Conservation (phyloP, 2,113 vertebrate species). For the Dasyornis broadbenti region DNA sequence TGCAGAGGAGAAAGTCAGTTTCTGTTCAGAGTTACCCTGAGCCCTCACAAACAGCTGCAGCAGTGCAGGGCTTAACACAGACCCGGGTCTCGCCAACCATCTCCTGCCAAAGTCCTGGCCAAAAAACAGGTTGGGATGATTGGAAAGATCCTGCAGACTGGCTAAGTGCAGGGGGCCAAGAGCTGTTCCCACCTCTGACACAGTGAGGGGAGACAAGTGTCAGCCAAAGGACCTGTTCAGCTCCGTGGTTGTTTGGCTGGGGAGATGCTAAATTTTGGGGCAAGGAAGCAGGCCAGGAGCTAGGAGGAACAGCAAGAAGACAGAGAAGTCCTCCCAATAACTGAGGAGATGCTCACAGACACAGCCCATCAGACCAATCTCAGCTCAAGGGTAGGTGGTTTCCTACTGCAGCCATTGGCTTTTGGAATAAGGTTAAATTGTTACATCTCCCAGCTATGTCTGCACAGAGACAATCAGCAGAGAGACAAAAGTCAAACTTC, state of each 20-base stretch:
- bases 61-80: not conserved
- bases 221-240: not conserved
- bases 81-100: not conserved
- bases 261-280: not conserved
- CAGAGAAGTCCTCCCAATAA: not conserved
- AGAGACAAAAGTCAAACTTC: not conserved
- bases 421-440: not conserved
- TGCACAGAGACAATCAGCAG: not conserved
- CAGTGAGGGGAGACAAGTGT: not conserved
- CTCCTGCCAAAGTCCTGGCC: not conserved
- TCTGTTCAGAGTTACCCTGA: not conserved
- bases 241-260: not conserved
- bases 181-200: not conserved
- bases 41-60: not conserved
- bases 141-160: not conserved
- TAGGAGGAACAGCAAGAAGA: not conserved
- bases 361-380: not conserved
- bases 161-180: not conserved
- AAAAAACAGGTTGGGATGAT: rapidly evolving
- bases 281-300: not conserved
- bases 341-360: not conserved
- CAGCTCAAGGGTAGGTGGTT: not conserved
- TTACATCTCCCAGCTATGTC: not conserved
- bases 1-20: not conserved
- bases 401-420: not conserved